Conservation (phyloP, 1,140 invertebrate genomes). For the Nebria ingens region DNA sequence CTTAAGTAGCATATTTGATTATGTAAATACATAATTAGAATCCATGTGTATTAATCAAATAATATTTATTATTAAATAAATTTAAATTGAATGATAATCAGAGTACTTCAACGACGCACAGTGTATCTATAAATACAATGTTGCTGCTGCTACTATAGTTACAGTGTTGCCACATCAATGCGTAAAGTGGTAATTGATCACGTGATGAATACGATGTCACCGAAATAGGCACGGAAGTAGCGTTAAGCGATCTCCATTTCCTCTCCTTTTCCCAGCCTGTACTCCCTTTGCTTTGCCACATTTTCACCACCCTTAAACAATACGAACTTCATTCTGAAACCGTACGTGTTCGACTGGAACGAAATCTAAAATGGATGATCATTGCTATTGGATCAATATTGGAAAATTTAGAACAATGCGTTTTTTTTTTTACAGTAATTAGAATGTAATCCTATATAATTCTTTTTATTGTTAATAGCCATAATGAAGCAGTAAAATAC, state of each 20-base stretch:
- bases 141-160: background rate
- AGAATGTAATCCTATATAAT: background rate
- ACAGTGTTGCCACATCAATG: too few relatives aligned
- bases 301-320: too few relatives aligned
- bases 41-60: background rate
- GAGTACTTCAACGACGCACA: too few relatives aligned
- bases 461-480: background rate
- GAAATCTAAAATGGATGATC: background rate
- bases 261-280: background rate
- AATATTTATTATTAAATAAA: background rate
- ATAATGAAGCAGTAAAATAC: background rate
- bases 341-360: background rate
- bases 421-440: background rate
- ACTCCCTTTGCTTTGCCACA: too few relatives aligned
- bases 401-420: background rate
- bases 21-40: background rate
- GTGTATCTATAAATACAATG: background rate
- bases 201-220: background rate
- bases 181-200: background rate
- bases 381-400: background rate
- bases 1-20: too few relatives aligned
- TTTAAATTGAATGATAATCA: background rate
- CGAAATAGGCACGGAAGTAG: background rate
- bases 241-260: background rate
- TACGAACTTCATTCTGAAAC: background rate